Percentiles rank a stretch among this genome's conserved stretches.
Conservation (phyloP, 2,113 vertebrate genomes). For the Varanus salvator region DNA sequence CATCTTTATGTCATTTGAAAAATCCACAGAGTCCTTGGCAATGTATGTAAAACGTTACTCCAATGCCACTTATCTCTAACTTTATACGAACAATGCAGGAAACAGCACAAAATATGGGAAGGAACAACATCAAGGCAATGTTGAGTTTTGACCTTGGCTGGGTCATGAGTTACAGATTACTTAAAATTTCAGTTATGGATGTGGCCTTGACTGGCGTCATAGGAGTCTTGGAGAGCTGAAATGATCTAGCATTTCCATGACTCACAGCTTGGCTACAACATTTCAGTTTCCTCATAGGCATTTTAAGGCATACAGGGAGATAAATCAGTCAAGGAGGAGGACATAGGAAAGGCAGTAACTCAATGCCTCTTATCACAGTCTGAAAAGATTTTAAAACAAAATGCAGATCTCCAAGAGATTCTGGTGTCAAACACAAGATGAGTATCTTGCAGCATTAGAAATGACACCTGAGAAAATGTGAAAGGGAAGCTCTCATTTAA, state of each 20-base stretch:
- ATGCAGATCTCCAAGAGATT: slow-evolving; percentile 34
- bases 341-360: slow-evolving; percentile 59
- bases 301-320: slow-evolving; percentile 60
- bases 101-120: not conserved
- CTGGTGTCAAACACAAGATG: not conserved
- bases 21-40: not conserved
- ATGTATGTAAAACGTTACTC: accelerated
- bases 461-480: slow-evolving; percentile 15
- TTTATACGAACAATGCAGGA: not conserved
- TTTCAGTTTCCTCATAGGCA: slow-evolving; percentile 52
- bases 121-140: accelerated
- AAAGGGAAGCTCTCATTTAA: slow-evolving; percentile 36
- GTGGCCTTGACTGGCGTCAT: not conserved
- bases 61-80: not conserved
- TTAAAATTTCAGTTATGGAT: not conserved
- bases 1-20: not conserved
- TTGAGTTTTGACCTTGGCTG: not conserved
- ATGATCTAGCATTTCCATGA: slow-evolving; percentile 50
- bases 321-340: slow-evolving; percentile 65
- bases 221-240: not conserved
- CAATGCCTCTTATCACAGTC: slow-evolving; percentile 42
- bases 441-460: slow-evolving; percentile 26
- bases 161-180: accelerated
- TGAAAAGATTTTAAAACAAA: slow-evolving; percentile 44
- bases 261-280: slow-evolving; percentile 59